Conservation (phyloP, 2,113 vertebrate species). For the Phyllostomus discolor region DNA sequence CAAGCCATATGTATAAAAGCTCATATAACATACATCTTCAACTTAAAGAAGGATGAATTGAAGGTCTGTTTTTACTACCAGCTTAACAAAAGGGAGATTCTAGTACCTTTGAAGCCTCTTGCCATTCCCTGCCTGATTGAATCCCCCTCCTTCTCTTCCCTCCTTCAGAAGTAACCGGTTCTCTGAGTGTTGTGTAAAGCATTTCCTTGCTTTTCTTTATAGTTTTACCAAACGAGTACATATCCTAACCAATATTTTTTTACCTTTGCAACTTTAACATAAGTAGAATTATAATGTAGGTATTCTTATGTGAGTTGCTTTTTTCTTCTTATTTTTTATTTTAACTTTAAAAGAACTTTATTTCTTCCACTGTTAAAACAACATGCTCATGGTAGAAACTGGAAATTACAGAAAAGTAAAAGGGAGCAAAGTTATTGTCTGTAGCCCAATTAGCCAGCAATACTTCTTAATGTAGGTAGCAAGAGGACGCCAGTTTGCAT, state of each 20-base stretch:
- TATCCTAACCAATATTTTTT: neutral
- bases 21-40: neutral
- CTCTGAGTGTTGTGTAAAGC: neutral
- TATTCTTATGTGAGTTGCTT: constrained; percentile 27
- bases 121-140: neutral
- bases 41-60: constrained; percentile 7
- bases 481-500: neutral
- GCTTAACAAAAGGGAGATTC: constrained; percentile 18
- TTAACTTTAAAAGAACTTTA: constrained; percentile 14
- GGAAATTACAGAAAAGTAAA: constrained; percentile 24
- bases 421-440: constrained; percentile 28
- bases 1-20: neutral
- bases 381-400: neutral
- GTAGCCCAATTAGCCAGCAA: neutral
- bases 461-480: neutral
- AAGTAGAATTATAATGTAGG: neutral
- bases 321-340: neutral
- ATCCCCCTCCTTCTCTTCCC: neutral
- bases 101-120: constrained; percentile 5
- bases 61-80: neutral
- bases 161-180: neutral
- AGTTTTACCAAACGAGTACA: neutral
- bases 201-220: constrained; percentile 3
- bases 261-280: neutral
- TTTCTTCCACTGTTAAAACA: constrained; percentile 44